A percentile compares a stretch with the other conserved stretches of the same genome.
Evolutionary conservation across 92 coral and sea anemone species (phyloP).

Genomic region (Phenganax marumi): DNA sequence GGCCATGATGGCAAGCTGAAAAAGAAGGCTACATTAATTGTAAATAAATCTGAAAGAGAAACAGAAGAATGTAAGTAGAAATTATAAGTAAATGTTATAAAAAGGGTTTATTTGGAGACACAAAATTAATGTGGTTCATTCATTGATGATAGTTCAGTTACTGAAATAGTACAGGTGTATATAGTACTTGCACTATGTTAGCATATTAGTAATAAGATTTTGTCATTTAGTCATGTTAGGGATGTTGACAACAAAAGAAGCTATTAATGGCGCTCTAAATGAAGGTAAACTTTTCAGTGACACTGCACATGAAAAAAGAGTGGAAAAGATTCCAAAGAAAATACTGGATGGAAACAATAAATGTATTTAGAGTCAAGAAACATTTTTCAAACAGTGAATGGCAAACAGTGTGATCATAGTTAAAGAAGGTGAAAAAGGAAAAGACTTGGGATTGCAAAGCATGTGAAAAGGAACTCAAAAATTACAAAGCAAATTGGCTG

Average conservation of each 20-base stretch:
- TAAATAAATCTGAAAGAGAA: constrained; percentile 12
- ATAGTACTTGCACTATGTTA: not conserved
- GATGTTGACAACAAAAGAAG: constrained; percentile 14
- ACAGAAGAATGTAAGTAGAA: constrained; percentile 12
- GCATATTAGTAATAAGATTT: not conserved
- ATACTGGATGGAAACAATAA: constrained; percentile 43
- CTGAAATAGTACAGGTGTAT: not conserved
- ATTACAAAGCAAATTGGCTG: constrained; percentile 33
- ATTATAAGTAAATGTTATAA: not conserved
- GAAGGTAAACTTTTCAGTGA: constrained; percentile 27
- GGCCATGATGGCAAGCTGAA: constrained; percentile 2
- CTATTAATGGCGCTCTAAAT: constrained; percentile 27
- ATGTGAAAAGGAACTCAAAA: constrained; percentile 36
- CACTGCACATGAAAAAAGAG: constrained; percentile 25
- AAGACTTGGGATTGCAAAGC: constrained; percentile 52
- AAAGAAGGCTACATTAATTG: not conserved
- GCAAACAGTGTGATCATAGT: constrained; percentile 16
- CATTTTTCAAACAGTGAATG: constrained; percentile 38
- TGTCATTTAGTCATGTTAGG: not conserved
- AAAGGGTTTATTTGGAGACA: no score
- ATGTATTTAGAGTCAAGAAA: constrained; percentile 46
- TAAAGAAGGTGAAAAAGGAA: constrained; percentile 35
- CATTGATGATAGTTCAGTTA: no score
- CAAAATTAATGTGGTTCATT: no score
- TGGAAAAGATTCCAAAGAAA: constrained; percentile 46